These are phyloP conservation scores for Montipora efflorescens DNA, from an alignment of 64 coral and sea anemone genomes.

Conservation along the genomic window DNA sequence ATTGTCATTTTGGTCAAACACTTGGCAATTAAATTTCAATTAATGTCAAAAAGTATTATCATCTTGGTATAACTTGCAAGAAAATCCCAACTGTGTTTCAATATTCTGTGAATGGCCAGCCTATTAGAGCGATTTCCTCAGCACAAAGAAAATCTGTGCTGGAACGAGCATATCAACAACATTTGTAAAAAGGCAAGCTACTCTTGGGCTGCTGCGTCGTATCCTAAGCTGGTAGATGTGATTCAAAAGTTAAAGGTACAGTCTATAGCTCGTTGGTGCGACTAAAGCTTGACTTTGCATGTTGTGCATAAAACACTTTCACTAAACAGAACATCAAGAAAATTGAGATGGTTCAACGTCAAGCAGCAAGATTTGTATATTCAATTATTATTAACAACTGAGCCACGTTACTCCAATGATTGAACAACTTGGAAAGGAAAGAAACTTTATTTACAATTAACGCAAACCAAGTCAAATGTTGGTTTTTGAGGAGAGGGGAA, in stretches of 20 bases:
- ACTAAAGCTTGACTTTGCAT: constrained; percentile 36
- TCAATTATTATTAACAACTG: too few relatives aligned
- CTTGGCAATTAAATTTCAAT: constrained; percentile 38
- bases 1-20: constrained; percentile 33
- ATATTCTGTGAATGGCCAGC: too few relatives aligned
- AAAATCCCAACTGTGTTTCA: too few relatives aligned
- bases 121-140: too few relatives aligned
- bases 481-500: too few relatives aligned
- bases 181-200: constrained; percentile 43
- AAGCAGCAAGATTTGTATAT: too few relatives aligned
- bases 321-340: constrained; percentile 33
- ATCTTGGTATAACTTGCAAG: constrained; percentile 33
- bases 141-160: not conserved
- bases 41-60: constrained; percentile 64
- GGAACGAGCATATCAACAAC: constrained; percentile 28
- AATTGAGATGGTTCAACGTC: not conserved
- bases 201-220: constrained; percentile 21
- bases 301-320: constrained; percentile 23
- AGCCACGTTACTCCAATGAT: too few relatives aligned
- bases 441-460: too few relatives aligned
- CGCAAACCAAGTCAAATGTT: too few relatives aligned
- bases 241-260: not conserved
- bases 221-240: not conserved
- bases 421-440: too few relatives aligned
- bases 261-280: constrained; percentile 42